These are phyloP conservation scores for Calliphora vicina DNA, from an alignment of 1,140 invertebrate genomes.

Conservation along the genomic window DNA sequence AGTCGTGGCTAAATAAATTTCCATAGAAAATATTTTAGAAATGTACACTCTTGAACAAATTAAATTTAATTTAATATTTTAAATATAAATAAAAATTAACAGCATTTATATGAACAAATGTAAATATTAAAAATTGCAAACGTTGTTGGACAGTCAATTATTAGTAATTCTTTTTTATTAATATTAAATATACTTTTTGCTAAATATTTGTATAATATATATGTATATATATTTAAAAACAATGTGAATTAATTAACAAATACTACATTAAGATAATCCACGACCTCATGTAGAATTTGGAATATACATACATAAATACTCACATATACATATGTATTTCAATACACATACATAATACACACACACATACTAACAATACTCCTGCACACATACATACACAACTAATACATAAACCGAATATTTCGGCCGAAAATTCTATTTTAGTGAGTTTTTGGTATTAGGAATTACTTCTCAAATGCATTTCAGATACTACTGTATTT, in stretches of 20 bases:
- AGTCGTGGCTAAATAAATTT: slow-evolving; percentile 38
- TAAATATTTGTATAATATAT: no score
- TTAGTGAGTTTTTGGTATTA: no score
- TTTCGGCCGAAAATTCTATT: no score
- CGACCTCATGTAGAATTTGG: slow-evolving; percentile 60
- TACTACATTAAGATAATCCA: slow-evolving; percentile 45
- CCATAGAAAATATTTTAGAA: neutral
- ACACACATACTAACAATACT: no score
- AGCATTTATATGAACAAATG: neutral
- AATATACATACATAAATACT: neutral
- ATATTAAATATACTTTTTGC: no score
- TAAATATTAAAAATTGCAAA: slow-evolving; percentile 37
- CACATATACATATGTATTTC: slow-evolving; percentile 15
- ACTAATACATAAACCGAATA: no score
- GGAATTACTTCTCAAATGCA: no score
- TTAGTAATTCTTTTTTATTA: no score
- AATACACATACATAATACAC: neutral
- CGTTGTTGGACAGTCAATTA: slow-evolving; percentile 3
- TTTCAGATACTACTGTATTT: no score
- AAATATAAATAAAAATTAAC: neutral
- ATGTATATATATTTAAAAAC: no score
- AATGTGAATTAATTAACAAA: no score
- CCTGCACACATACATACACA: neutral
- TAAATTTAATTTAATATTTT: neutral
- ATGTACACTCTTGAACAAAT: neutral